Base-by-base conservation (phyloP, 2,113 vertebrate genomes). In the Charina bottae region DNA sequence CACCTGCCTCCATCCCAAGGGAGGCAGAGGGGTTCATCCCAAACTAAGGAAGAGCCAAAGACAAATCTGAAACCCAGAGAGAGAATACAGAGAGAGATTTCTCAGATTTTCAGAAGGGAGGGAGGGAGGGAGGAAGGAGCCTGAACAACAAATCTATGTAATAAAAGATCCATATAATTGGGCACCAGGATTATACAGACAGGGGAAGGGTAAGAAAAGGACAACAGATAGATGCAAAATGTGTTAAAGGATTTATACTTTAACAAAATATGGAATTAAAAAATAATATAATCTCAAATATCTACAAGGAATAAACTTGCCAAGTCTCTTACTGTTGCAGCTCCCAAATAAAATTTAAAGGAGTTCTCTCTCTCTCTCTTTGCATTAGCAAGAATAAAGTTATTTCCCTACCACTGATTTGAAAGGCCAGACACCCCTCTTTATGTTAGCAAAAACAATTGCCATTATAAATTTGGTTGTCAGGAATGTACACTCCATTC, bases 1-100 rank as follows among this genome's bases (percentile, higher is more conserved):
- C 99, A 99, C 99, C 99, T 99, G 99, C 99, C 98, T 98, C 98
- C 98, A 98, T 99, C 98, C 98, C 97, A 98, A 97, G 98, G 99
- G 99, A 97, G 90, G 0, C 33, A 94, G 96, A 96, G 97, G 97
- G 97, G 97, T 97, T 97, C 97, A 98, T 97, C 98, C 97, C 97
- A 97, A 97, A 96, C 94, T 13, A 94, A 95, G 94, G 55, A 96
- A 97, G 94, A 97, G 97, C 97, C 98, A 98, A 97, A 97, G 97
- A 97, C 88, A 94, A 96, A 97, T 97, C 96, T 95, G 94, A 96
- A 95, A 96, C 96, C 94, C 96, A 97, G 97, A 97, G 42, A 92
- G 64, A 33, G 96, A 93, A 94, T 78, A 95, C 86, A 87, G 62
- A 0, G 85, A 90, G 93, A 92, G 56, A 93, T 95, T 94, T 95